phyloP scores from a whole-genome alignment of 2,888 invertebrate genomes.

The Pachydiplax longipennis region DNA sequence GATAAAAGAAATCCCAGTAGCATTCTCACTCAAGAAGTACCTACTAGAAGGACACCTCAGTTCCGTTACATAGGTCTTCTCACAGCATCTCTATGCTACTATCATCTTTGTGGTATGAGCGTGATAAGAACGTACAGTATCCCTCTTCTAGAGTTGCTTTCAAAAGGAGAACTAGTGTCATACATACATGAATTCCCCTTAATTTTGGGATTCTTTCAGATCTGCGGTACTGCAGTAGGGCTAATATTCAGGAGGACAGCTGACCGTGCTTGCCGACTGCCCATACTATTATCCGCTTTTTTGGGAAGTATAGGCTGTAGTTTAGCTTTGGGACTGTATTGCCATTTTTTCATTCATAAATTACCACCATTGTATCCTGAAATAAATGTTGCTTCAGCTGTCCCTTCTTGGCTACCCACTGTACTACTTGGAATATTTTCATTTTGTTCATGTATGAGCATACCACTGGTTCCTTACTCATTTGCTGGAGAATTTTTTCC shows the following conservation, averaged over 20 bases:
- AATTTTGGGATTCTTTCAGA: not conserved
- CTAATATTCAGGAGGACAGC: not conserved
- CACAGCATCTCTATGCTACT: slow-evolving; percentile 6
- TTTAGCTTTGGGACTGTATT: slow-evolving; percentile 6
- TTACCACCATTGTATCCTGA: not conserved
- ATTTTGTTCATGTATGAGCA: slow-evolving; percentile 22
- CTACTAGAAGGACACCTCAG: not conserved
- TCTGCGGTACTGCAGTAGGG: not conserved
- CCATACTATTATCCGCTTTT: not conserved
- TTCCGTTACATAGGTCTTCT: not conserved
- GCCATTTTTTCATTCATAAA: slow-evolving; percentile 6
- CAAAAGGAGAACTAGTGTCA: not conserved
- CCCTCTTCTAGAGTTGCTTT: not conserved
- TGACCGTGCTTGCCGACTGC: not conserved
- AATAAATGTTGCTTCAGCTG: not conserved
- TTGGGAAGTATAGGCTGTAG: not conserved
- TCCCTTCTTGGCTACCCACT: slow-evolving; percentile 11
- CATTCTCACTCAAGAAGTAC: not conserved
- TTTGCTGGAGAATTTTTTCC: slow-evolving; percentile 29
- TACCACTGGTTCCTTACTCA: slow-evolving; percentile 2
- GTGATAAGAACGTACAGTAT: slow-evolving; percentile 2
- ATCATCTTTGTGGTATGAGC: not conserved
- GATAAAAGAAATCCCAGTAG: not conserved
- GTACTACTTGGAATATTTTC: slow-evolving; percentile 17
- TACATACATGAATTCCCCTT: not conserved